Conservation (phyloP, 2,113 vertebrate species). For the Percopsis transmontana region DNA sequence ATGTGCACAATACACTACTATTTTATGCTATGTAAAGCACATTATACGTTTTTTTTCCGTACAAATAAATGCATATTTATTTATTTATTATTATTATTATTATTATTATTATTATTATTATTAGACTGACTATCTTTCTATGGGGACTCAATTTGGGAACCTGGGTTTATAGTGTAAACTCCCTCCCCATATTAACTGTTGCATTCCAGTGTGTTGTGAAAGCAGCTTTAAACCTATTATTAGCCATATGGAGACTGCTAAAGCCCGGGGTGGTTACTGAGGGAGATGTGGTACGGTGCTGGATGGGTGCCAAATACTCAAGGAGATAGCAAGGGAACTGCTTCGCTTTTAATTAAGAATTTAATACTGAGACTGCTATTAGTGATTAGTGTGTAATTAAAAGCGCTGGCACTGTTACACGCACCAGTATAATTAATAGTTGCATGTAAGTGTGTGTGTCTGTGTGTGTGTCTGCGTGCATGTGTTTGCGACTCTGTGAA, state of each 20-base stretch:
- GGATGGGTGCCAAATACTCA: slow-evolving; percentile 64
- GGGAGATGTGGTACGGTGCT: slow-evolving; percentile 37
- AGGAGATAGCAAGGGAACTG: slow-evolving; percentile 67
- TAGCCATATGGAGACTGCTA: slow-evolving; percentile 68
- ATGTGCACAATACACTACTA: no score
- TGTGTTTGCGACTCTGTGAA: slow-evolving; percentile 1
- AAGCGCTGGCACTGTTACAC: slow-evolving; percentile 58
- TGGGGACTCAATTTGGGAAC: slow-evolving; percentile 23
- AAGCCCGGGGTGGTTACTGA: slow-evolving; percentile 60
- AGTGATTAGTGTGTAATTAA: slow-evolving; percentile 74
- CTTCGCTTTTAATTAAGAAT: slow-evolving; percentile 73
- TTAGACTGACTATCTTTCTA: not conserved
- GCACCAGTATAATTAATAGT: slow-evolving; percentile 60
- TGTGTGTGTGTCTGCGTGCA: not conserved
- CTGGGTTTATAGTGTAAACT: slow-evolving; percentile 45
- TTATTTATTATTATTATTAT: not conserved
- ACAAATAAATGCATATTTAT: not conserved
- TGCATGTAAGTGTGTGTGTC: slow-evolving; percentile 24
- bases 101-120: not conserved
- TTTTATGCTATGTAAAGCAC: no score
- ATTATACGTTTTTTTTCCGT: no score
- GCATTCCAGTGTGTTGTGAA: slow-evolving; percentile 62
- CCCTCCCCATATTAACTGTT: slow-evolving; percentile 62
- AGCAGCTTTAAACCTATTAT: slow-evolving; percentile 67
- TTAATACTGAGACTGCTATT: slow-evolving; percentile 67